Evolutionary conservation across 37 sponge, comb jelly and placozoan species (phyloP).

Genomic region (Eunapius fragilis): DNA sequence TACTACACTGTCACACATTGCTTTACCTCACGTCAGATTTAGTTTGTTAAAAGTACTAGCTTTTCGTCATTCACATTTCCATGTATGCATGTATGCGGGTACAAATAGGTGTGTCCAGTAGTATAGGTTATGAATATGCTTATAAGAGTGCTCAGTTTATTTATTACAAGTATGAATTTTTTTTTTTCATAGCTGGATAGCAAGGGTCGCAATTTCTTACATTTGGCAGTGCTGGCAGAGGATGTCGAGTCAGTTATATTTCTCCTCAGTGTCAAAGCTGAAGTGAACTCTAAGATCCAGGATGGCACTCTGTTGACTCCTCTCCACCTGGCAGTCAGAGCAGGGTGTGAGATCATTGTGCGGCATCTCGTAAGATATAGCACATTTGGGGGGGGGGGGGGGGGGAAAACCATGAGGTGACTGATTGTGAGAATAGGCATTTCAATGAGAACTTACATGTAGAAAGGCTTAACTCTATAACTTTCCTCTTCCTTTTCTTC

Average conservation of each 20-base stretch:
- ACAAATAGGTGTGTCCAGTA: no score
- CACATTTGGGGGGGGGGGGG: no score
- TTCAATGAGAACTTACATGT: no score
- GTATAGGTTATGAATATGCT: neutral
- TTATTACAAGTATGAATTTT: neutral
- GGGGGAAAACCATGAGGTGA: neutral
- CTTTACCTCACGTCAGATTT: neutral
- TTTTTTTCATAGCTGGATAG: slow-evolving; percentile 63
- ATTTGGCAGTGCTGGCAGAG: slow-evolving; percentile 76
- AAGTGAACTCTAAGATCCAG: slow-evolving; percentile 83
- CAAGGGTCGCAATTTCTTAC: slow-evolving; percentile 84
- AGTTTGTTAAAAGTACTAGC: no score
- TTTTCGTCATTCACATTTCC: no score
- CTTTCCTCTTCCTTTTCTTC: no score
- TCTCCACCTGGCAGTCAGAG: slow-evolving; percentile 90
- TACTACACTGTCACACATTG: neutral
- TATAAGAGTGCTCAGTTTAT: no score
- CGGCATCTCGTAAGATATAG: slow-evolving; percentile 88
- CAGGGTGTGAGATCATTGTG: slow-evolving; percentile 84
- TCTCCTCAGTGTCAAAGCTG: slow-evolving; percentile 83
- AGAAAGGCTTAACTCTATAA: no score
- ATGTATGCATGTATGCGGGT: neutral
- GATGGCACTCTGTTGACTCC: slow-evolving; percentile 74
- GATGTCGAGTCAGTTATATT: slow-evolving; percentile 89
- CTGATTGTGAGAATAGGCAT: neutral